A percentile compares a stretch with the other conserved stretches of the same genome.
Evolutionary conservation across 2,888 invertebrate species (phyloP).

Genomic region (Rhagium mordax): DNA sequence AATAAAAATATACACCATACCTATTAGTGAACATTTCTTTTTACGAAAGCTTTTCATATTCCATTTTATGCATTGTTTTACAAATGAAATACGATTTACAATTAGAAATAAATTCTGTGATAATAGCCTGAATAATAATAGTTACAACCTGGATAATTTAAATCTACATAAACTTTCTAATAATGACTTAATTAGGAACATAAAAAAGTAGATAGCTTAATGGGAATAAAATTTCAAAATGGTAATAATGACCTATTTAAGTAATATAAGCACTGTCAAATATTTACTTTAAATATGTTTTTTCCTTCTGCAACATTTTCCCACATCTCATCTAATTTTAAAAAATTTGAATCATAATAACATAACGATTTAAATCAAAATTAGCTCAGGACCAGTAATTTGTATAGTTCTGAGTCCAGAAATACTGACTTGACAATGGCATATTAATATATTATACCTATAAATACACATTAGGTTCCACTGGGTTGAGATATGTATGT

Average conservation of each 20-base stretch:
- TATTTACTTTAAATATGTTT: not conserved
- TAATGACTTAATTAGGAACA: not conserved
- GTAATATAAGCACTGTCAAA: not conserved
- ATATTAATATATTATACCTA: not conserved
- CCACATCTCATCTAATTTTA: not conserved
- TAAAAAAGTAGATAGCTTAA: not conserved
- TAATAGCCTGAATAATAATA: too few relatives aligned
- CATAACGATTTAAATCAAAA: not conserved
- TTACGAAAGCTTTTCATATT: too few relatives aligned
- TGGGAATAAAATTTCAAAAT: not conserved
- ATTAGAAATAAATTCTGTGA: not conserved
- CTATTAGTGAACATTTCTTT: too few relatives aligned
- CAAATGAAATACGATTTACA: too few relatives aligned
- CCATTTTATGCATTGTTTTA: too few relatives aligned
- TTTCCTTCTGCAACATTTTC: not conserved
- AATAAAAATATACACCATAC: too few relatives aligned
- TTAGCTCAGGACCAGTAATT: not conserved
- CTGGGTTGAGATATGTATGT: too few relatives aligned
- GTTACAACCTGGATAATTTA: too few relatives aligned
- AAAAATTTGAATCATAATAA: not conserved
- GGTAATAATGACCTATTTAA: not conserved
- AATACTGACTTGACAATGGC: not conserved
- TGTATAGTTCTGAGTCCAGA: not conserved
- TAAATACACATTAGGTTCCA: too few relatives aligned
- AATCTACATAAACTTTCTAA: not conserved